Evolutionary conservation across 2,797 vertebrate species (phyloP), one percentile per base, ranked within the genome.

Genomic region (Schizothorax lantsangensis): DNA sequence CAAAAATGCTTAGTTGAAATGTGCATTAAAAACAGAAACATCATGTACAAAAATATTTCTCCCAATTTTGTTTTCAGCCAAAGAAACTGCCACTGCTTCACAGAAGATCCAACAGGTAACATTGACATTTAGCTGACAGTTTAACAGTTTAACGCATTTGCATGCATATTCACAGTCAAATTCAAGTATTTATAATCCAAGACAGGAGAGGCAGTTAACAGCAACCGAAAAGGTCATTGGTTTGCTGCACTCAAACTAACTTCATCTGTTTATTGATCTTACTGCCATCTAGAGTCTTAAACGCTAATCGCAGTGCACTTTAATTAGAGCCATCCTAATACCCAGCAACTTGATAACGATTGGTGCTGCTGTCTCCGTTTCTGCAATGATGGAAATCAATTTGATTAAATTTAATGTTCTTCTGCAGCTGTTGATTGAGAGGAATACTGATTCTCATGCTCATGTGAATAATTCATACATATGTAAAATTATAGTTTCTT

Each of bases 81-180:
- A 84, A 79, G 88, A 91, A 47, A 40, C 59, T 45, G 81, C 75
- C 3, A 85, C 5, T 57, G 77, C 73, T 64, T 74, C 82, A 26
- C 88, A 87, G 64, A 88, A 81, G 80, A 62, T 30, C 14, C 66
- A 72, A 47, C 77, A 85, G 84, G 77, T 85, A 72, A 59, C 52
- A 36, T 15, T 79, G 11, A 69, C 3, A 11, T 77, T 52, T 52
- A 38, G 5, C 59, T 47, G 17, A 33, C 26, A 33, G 4, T 40
- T 45, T 9, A 40, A n/a, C 10, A 43, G 12, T 49, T 77, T 77
- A 36, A 15, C 0, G 0, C 15, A 54, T 69, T 62, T 62, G 10
- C 38, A 38, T 84, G 30, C 47, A 30, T 2, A 43, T 43, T 79
- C 62, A 4, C 26, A 47, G n/a, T 79, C 15, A 79, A 57, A 7